phyloP scores from a whole-genome alignment of 2,113 vertebrate genomes.

The Anarhynchus alexandrinus region DNA sequence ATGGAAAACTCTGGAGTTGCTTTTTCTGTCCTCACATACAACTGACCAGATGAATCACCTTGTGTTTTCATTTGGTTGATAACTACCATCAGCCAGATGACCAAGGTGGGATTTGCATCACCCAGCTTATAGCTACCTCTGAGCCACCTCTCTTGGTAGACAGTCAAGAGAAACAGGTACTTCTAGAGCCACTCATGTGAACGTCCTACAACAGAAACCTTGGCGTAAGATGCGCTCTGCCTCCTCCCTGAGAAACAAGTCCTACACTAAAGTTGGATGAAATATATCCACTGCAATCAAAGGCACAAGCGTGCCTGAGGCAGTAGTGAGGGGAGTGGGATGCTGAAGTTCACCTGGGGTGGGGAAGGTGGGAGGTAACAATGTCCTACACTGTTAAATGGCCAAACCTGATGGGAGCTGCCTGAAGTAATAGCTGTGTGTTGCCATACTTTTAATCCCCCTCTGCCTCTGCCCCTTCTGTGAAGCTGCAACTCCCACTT shows the following conservation, averaged over 20 bases:
- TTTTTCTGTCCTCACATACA: background rate
- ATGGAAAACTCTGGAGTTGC: background rate
- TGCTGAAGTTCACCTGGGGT: background rate
- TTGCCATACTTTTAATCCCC: background rate
- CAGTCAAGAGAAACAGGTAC: background rate
- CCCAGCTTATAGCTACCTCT: background rate
- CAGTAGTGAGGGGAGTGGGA: background rate
- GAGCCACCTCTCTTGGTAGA: background rate
- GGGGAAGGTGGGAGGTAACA: background rate
- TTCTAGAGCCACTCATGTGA: background rate
- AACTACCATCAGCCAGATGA: background rate
- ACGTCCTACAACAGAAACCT: background rate
- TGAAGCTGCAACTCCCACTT: background rate
- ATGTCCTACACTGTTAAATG: background rate
- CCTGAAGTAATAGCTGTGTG: background rate
- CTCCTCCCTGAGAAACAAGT: background rate
- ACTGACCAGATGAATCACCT: background rate
- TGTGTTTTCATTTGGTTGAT: background rate
- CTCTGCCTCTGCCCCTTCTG: background rate
- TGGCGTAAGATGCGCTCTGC: accelerated
- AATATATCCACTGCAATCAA: background rate
- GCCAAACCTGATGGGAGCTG: background rate
- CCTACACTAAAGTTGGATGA: background rate
- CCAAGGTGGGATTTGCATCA: background rate
- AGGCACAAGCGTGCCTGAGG: background rate